phyloP scores from a whole-genome alignment of 2,888 invertebrate genomes.

The Brachycybe producta region DNA sequence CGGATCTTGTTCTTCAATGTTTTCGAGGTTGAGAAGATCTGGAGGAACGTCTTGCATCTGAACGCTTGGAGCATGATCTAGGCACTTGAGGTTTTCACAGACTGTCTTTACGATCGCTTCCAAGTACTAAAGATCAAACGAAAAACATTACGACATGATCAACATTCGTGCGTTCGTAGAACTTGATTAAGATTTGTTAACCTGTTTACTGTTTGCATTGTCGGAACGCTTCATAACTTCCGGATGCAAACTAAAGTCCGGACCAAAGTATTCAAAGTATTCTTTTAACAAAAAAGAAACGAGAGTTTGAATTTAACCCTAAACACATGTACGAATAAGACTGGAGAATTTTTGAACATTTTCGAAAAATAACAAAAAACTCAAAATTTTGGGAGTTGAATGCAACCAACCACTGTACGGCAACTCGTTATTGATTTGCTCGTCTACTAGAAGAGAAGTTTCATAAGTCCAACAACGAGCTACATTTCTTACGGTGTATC shows the following conservation, averaged over 20 bases:
- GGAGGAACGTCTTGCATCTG: slow-evolving; percentile 94
- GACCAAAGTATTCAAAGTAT: slow-evolving; percentile 93
- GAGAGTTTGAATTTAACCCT: not conserved
- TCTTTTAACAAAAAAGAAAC: slow-evolving; percentile 39
- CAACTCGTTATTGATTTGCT: slow-evolving; percentile 83
- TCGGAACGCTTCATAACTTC: slow-evolving; percentile 71
- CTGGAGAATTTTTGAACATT: too few species aligned
- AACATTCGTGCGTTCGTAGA: slow-evolving; percentile 7
- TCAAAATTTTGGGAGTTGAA: not conserved
- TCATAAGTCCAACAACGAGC: slow-evolving; percentile 99
- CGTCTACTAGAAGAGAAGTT: slow-evolving; percentile 84
- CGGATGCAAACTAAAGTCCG: slow-evolving; percentile 90
- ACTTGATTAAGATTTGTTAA: slow-evolving; percentile 22
- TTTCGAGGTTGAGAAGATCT: slow-evolving; percentile 61
- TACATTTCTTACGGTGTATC: slow-evolving; percentile 90
- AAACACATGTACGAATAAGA: too few species aligned
- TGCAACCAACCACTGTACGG: slow-evolving; percentile 55
- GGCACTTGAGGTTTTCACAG: slow-evolving; percentile 84
- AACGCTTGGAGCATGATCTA: slow-evolving; percentile 85
- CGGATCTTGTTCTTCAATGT: slow-evolving; percentile 66
- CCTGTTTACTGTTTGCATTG: slow-evolving; percentile 82
- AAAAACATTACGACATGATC: too few species aligned
- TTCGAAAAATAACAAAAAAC: too few species aligned
- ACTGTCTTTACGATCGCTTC: slow-evolving; percentile 76
- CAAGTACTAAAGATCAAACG: slow-evolving; percentile 50